Percentiles rank a stretch among this genome's conserved stretches.
Evolutionary conservation across 2,113 vertebrate genomes (phyloP).

Genomic region (Sturnira hondurensis): DNA sequence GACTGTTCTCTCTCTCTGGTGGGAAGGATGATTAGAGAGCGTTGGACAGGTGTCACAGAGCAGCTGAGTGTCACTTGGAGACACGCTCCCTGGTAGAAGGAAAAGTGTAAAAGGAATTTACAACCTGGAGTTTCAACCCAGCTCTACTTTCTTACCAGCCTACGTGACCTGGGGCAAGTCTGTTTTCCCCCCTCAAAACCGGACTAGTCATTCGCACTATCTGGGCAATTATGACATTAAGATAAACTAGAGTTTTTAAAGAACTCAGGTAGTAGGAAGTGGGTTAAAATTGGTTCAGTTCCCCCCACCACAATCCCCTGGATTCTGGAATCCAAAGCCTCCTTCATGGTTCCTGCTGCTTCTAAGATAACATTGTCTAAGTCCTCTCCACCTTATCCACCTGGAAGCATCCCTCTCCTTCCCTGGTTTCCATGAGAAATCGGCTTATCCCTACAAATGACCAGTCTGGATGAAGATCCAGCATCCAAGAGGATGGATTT

Average conservation of each 20-base stretch:
- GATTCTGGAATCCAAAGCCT: background rate
- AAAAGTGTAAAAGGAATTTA: background rate
- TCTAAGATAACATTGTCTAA: background rate
- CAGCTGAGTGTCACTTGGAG: background rate
- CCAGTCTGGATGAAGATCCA: no score
- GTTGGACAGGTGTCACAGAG: background rate
- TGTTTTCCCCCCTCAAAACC: background rate
- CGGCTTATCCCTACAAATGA: accelerated
- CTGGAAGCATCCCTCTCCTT: background rate
- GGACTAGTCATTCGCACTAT: background rate
- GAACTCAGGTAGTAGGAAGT: background rate
- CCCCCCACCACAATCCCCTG: accelerated
- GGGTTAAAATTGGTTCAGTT: background rate
- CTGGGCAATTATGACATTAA: background rate
- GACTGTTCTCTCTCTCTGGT: background rate
- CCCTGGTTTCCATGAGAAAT: background rate
- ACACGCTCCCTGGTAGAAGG: no score
- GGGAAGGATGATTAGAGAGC: background rate
- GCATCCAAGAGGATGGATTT: accelerated
- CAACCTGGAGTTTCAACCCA: no score
- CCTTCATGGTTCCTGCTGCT: background rate
- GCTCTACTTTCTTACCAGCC: no score
- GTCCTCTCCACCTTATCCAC: background rate
- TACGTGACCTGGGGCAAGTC: background rate
- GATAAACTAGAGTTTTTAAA: no score